phyloP scores from a whole-genome alignment of 2,888 invertebrate genomes.

The Acleris sparsana region DNA sequence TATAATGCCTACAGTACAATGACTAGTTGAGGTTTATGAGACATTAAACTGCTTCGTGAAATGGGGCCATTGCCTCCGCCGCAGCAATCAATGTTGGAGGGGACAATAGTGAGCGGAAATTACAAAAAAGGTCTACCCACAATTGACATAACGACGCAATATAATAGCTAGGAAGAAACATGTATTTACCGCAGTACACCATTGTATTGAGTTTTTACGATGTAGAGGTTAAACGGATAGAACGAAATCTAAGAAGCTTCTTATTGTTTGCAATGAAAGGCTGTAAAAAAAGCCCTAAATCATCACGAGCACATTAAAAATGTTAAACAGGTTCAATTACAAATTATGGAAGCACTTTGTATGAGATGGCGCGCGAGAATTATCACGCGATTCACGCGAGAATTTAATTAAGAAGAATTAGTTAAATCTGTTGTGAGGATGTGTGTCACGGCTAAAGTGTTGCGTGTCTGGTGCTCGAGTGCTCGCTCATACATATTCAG shows the following conservation, averaged over 20 bases:
- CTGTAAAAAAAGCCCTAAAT: too few relatives aligned
- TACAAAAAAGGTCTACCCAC: conserved; percentile 51
- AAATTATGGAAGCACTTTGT: conserved; percentile 18
- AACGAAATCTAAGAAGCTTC: conserved; percentile 41
- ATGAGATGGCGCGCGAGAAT: conserved; percentile 43
- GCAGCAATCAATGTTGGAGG: conserved; percentile 50
- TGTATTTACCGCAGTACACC: conserved; percentile 35
- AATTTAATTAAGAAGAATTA: conserved; percentile 52
- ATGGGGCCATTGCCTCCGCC: conserved; percentile 59
- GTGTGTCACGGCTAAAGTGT: conserved; percentile 74
- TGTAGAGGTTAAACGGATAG: conserved; percentile 44
- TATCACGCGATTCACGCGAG: conserved; percentile 32
- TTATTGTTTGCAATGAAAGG: conserved; percentile 10
- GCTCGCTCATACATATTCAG: conserved; percentile 76
- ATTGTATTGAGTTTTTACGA: conserved; percentile 35
- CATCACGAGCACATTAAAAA: conserved; percentile 2
- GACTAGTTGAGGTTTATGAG: conserved; percentile 29
- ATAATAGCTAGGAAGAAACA: conserved; percentile 38
- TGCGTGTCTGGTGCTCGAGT: conserved; percentile 63
- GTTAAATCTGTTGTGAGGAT: conserved; percentile 57
- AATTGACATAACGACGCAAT: conserved; percentile 43
- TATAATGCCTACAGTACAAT: conserved; percentile 49
- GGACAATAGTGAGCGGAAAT: conserved; percentile 55
- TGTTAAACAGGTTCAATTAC: conserved; percentile 15
- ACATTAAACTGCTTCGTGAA: conserved; percentile 38